Evolutionary conservation across 2,113 vertebrate species (phyloP), one percentile per base, ranked within the genome.

Genomic region (Speoplatyrhinus poulsoni): DNA sequence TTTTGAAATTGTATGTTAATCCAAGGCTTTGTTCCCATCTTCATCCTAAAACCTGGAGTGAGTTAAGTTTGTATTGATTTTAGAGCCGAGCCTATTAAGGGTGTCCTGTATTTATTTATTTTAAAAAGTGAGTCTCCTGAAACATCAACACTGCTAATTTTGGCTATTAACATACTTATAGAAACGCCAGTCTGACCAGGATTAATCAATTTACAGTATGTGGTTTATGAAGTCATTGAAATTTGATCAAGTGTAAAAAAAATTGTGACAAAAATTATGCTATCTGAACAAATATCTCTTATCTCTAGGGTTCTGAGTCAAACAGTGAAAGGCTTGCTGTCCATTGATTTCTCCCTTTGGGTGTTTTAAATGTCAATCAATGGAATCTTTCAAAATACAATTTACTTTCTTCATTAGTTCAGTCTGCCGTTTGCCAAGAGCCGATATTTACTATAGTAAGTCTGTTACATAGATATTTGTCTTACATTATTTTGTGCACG

Each of bases 321-420:
- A 61, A 82, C 33, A 72, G 64, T 70, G 60, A 65, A 79, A 73
- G 58, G 61, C 65, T 69, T 70, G 70, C 64, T 77, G 58, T 79
- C 68, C 68, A 80, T 82, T 67, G 79, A 85, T 79, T 85, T 61
- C 49, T 46, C 63, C 66, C 76, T 46, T 49, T 50, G 69, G 54
- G 77, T 60, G 67, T 70, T 77, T 69, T 59, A 82, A 82, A 85
- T 82, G 79, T 32, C 65, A 79, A 75, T 81, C 75, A 69, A 76
- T 81, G 56, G 33, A 63, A 61, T 66, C 60, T 69, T 77, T 46
- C 60, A 62, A 82, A 63, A 60, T 62, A 65, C 53, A 64, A 17
- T 61, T 76, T 62, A 46, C 77, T 73, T 66, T 69, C 62, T 73
- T 79, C 63, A 65, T 61, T 63, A 60, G 48, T 64, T 71, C 12